A percentile compares a stretch with the other conserved stretches of the same genome.
phyloP scores from a whole-genome alignment of 2,797 vertebrate genomes.

The Prunella strophiata region DNA sequence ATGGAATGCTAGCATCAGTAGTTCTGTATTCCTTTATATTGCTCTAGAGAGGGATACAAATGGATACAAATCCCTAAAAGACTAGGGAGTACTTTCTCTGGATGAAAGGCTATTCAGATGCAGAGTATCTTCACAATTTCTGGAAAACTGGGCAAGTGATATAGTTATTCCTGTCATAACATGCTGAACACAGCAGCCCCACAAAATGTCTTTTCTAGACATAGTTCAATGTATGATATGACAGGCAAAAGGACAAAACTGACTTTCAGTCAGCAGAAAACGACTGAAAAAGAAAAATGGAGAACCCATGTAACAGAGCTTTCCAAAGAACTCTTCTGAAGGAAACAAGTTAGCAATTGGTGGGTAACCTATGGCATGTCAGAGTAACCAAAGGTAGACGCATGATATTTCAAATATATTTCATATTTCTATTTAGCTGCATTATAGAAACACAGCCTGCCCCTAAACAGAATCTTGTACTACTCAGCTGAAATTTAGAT shows the following conservation, averaged over 20 bases:
- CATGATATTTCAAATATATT: neutral
- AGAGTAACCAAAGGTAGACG: neutral
- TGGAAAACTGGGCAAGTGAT: neutral
- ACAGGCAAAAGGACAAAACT: neutral
- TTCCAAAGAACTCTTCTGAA: neutral
- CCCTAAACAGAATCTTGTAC: neutral
- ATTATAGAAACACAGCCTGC: neutral
- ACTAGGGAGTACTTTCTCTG: neutral
- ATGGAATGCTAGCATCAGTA: rapidly evolving
- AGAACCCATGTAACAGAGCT: neutral
- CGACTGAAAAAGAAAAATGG: neutral
- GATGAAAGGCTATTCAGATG: neutral
- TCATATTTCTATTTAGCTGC: neutral
- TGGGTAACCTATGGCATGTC: neutral
- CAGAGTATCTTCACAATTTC: neutral
- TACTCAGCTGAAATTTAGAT: neutral
- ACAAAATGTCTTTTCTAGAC: neutral
- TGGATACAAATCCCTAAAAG: neutral
- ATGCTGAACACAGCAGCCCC: neutral
- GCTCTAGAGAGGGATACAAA: neutral
- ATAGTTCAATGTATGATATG: neutral
- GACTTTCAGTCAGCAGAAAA: neutral
- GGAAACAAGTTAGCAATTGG: neutral
- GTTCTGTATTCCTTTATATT: neutral
- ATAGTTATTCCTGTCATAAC: neutral